Evolutionary conservation across 2,113 vertebrate genomes (phyloP).

Genomic region (Myrmecophaga tridactyla): DNA sequence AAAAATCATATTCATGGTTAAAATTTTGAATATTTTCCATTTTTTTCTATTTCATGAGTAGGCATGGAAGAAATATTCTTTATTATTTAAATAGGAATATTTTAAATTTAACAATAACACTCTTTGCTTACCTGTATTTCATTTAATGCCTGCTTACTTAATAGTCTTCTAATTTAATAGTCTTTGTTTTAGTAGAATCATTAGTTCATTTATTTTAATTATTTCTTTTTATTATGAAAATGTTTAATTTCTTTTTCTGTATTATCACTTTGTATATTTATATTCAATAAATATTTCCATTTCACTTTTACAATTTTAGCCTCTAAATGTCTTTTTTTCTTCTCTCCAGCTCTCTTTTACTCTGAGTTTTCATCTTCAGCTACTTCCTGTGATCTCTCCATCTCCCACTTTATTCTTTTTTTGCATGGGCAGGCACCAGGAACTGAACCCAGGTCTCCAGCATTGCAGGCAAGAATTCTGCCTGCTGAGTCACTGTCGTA

Average conservation of each 20-base stretch:
- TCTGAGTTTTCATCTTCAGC: neutral
- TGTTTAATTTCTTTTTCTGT: neutral
- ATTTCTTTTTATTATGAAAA: neutral
- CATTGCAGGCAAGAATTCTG: too few relatives aligned
- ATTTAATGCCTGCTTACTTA: neutral
- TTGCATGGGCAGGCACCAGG: too few relatives aligned
- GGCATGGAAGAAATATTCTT: neutral
- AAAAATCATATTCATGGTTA: neutral
- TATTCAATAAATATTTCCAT: neutral
- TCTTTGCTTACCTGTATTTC: neutral
- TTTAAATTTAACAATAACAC: neutral
- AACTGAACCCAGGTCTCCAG: too few relatives aligned
- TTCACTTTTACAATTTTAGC: neutral
- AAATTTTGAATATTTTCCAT: neutral
- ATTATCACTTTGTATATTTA: neutral
- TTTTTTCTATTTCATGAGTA: neutral
- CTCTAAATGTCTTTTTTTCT: neutral
- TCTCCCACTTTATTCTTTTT: neutral
- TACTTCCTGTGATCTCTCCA: neutral
- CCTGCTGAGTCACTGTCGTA: too few relatives aligned
- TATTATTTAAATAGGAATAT: neutral
- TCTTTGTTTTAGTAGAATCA: neutral
- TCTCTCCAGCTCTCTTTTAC: neutral
- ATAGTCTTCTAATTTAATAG: neutral
- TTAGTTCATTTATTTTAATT: neutral